Conservation (phyloP, 2,888 invertebrate species). For the Orthosia incerta region DNA sequence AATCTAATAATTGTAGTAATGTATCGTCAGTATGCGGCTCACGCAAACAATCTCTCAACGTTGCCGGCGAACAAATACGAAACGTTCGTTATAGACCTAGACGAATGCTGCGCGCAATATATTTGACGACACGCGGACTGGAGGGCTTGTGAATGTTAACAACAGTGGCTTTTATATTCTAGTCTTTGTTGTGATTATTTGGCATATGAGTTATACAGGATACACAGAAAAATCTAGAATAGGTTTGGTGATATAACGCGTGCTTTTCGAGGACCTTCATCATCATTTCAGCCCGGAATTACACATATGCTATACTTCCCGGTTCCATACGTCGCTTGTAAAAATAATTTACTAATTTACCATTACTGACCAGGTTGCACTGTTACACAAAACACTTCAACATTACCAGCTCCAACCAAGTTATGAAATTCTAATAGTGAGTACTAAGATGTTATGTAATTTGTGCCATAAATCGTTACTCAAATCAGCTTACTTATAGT, state of each 20-base stretch:
- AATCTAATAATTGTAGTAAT: constrained; percentile 8
- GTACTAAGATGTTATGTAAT: neutral
- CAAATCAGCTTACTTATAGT: neutral
- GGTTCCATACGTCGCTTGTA: neutral
- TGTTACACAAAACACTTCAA: no score
- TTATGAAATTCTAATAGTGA: neutral
- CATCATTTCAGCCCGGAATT: neutral
- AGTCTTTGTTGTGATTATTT: neutral
- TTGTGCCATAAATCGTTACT: neutral
- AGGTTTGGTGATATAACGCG: neutral
- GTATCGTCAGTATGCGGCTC: constrained; percentile 37
- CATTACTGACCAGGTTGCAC: neutral
- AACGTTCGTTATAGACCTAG: constrained; percentile 9
- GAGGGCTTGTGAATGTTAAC: constrained; percentile 7
- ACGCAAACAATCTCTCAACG: constrained; percentile 55
- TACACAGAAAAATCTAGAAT: neutral
- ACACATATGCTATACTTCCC: neutral
- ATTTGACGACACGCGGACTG: constrained; percentile 6
- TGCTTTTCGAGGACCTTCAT: neutral
- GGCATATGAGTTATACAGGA: neutral
- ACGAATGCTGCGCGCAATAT: constrained; percentile 17
- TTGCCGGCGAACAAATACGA: constrained; percentile 33
- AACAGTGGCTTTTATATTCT: neutral
- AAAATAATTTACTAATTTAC: neutral
- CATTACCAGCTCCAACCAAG: neutral